These are phyloP conservation scores for Melanotaenia parkinsoni DNA, from an alignment of 2,797 vertebrate genomes.

Conservation along the genomic window DNA sequence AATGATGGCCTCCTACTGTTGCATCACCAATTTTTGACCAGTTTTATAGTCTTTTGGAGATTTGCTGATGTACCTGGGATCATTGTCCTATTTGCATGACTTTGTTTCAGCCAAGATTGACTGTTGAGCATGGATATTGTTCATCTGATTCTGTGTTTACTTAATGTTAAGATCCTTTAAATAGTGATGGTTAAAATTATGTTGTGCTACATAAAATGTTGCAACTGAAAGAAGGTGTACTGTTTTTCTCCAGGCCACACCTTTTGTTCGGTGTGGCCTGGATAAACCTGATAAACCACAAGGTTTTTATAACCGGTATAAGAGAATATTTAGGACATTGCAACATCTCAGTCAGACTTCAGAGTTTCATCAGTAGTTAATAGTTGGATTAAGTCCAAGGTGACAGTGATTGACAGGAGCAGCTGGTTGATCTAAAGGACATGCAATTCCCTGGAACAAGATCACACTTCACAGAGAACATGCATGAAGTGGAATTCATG, in stretches of 20 bases:
- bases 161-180: not conserved
- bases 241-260: not conserved
- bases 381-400: slow-evolving; percentile 50
- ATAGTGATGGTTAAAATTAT: no score
- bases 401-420: slow-evolving; percentile 54
- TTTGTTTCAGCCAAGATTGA: not conserved
- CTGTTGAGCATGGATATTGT: not conserved
- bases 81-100: not conserved
- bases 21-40: not conserved
- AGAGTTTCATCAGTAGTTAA: slow-evolving; percentile 43
- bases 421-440: slow-evolving; percentile 57
- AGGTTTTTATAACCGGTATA: not conserved
- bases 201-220: no score
- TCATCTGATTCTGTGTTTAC: not conserved
- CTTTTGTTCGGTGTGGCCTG: not conserved
- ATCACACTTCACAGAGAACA: slow-evolving; percentile 48
- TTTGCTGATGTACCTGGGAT: not conserved
- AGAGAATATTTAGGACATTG: slow-evolving; percentile 40
- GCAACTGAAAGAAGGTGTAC: not conserved
- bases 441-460: slow-evolving; percentile 50
- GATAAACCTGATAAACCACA: not conserved
- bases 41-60: not conserved
- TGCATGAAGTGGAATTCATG: slow-evolving; percentile 38
- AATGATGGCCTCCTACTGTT: not conserved
- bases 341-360: slow-evolving; percentile 35